Conservation (phyloP, 2,113 vertebrate genomes). For the Seriola quinqueradiata region DNA sequence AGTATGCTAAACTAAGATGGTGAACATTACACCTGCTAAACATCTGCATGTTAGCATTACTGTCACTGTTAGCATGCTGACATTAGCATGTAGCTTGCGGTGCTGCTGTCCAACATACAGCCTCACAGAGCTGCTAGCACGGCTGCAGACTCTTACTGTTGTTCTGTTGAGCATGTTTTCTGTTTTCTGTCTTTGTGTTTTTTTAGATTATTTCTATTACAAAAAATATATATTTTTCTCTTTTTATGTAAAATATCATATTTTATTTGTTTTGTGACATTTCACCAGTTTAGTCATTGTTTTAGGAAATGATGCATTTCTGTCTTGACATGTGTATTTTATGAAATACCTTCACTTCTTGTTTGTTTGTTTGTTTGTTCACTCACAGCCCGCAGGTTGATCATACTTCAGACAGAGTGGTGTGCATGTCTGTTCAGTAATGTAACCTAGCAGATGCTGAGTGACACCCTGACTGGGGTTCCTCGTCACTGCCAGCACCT, state of each 20-base stretch:
- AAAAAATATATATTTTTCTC: neutral
- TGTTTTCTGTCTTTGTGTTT: neutral
- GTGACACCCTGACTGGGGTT: conserved; percentile 14
- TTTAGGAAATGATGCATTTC: neutral
- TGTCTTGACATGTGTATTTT: neutral
- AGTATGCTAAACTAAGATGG: neutral
- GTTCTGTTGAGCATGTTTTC: neutral
- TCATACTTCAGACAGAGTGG: neutral
- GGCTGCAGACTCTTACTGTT: no score
- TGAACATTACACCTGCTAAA: neutral
- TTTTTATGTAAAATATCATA: neutral
- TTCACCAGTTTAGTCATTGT: neutral
- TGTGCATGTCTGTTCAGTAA: neutral
- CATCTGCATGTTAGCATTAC: neutral
- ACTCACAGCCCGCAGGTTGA: neutral
- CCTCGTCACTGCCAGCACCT: conserved; percentile 21
- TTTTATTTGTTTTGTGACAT: neutral
- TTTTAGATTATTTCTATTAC: neutral
- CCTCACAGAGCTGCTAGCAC: neutral
- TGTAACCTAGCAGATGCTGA: conserved; percentile 39
- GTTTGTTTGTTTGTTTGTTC: neutral
- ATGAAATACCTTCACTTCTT: neutral
- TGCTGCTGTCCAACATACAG: neutral
- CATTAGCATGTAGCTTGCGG: neutral
- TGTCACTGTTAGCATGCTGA: neutral